These are phyloP conservation scores for Leptinotarsa juncta DNA, from an alignment of 2,888 invertebrate genomes.

Conservation along the genomic window DNA sequence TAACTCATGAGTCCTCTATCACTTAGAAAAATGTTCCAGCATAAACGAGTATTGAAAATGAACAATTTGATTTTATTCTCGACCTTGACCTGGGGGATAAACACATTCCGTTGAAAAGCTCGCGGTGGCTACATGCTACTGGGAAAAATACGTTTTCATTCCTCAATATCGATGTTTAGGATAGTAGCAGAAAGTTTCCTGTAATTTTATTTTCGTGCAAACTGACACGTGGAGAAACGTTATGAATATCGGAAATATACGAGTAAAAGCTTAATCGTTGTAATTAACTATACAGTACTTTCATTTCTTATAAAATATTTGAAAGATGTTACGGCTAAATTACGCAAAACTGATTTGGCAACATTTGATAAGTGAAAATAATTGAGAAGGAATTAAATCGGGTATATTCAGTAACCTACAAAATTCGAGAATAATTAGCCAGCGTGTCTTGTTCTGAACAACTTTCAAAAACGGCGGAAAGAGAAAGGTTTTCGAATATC, in stretches of 20 bases:
- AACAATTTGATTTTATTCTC: background rate
- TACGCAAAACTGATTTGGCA: background rate
- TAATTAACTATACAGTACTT: background rate
- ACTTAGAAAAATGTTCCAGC: constrained; percentile 5
- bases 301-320: constrained; percentile 1
- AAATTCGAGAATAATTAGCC: background rate
- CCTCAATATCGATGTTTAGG: background rate
- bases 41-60: background rate
- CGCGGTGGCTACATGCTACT: background rate
- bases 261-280: background rate
- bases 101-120: background rate
- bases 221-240: background rate
- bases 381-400: background rate
- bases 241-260: background rate
- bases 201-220: background rate
- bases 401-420: background rate
- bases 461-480: background rate
- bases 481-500: background rate
- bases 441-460: background rate
- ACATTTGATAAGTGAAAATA: background rate
- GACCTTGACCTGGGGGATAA: background rate
- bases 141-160: background rate
- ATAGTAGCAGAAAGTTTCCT: background rate
- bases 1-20: constrained; percentile 4
- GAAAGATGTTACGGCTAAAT: background rate